Percentiles rank a stretch among this genome's conserved stretches.
Evolutionary conservation across 2,888 invertebrate species (phyloP).

Genomic region (Cantharis rufa): DNA sequence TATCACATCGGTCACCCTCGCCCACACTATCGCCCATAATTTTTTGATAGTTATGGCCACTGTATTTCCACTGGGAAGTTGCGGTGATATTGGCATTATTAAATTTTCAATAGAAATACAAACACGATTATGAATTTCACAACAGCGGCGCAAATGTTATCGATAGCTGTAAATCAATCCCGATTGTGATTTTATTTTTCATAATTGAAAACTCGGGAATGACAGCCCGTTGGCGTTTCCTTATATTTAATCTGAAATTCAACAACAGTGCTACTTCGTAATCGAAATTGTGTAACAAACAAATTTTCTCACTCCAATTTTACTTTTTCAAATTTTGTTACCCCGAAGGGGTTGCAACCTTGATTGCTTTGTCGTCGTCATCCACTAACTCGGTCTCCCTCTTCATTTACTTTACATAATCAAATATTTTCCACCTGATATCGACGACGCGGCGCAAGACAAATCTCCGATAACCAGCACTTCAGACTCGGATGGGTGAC

Average conservation of each 20-base stretch:
- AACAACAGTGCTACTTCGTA: slow-evolving; percentile 12
- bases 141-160: slow-evolving; percentile 46
- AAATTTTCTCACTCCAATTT: background rate
- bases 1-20: background rate
- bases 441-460: no score
- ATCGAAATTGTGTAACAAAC: slow-evolving; percentile 3
- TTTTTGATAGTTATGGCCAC: slow-evolving; percentile 8
- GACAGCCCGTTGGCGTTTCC: slow-evolving; percentile 38
- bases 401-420: background rate
- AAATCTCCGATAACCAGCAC: no score
- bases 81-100: slow-evolving; percentile 35
- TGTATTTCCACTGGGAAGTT: slow-evolving; percentile 14
- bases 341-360: background rate
- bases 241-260: slow-evolving; percentile 9
- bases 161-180: slow-evolving; percentile 52
- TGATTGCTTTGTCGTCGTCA: background rate
- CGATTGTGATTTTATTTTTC: slow-evolving; percentile 47
- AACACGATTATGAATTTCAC: slow-evolving; percentile 52
- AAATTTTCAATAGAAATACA: slow-evolving; percentile 49
- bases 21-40: background rate
- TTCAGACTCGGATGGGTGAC: background rate
- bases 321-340: background rate
- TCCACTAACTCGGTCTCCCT: background rate
- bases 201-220: slow-evolving; percentile 43
- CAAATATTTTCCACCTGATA: background rate